Evolutionary conservation across 2,113 vertebrate species (phyloP), one percentile per base, ranked within the genome.

Genomic region (Hemibagrus wyckioides): DNA sequence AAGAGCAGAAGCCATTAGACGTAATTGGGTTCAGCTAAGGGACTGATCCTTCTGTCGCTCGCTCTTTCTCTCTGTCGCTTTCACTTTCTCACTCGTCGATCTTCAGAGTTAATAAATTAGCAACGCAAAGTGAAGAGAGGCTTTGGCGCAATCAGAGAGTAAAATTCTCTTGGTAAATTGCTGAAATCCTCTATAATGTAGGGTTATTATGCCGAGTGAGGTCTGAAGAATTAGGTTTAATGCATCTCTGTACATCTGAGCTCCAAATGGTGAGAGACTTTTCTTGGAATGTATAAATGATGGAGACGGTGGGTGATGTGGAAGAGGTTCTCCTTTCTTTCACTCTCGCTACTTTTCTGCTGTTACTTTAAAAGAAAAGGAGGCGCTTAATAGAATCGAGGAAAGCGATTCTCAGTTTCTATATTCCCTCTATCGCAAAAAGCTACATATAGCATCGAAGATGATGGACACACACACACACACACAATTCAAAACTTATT

Each of bases 41-140:
- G 86, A 83, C 81, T 67, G 52, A 82, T 85, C 61, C 82, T 67
- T 54, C 56, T 17, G 13, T 80, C 52, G 15, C 25, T 79, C 83
- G 85, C 63, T 63, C 36, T 56, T 48, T 89, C 63, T 81, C 15
- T 82, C 52, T 75, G 67, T 80, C 73, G 84, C 86, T 83, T 86
- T 86, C 61, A 85, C 80, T 52, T 59, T 86, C 73, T 79, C 52
- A 80, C 80, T 52, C 77, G 65, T 57, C 84, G 39, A 87, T 88
- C 48, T 86, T 82, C 86, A 54, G 75, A 56, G 83, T 80, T 84
- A 88, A 87, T 87, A 89, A 90, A 87, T 87, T 90, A 90, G 86
- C 87, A 50, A 71, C 39, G 39, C 80, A 71, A 87, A 83, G 80
- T 65, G 52, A 80, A 85, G 61, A 87, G 75, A 87, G 80, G 63